Conservation (phyloP, 2,113 vertebrate species). For the Thamnaconus septentrionalis region DNA sequence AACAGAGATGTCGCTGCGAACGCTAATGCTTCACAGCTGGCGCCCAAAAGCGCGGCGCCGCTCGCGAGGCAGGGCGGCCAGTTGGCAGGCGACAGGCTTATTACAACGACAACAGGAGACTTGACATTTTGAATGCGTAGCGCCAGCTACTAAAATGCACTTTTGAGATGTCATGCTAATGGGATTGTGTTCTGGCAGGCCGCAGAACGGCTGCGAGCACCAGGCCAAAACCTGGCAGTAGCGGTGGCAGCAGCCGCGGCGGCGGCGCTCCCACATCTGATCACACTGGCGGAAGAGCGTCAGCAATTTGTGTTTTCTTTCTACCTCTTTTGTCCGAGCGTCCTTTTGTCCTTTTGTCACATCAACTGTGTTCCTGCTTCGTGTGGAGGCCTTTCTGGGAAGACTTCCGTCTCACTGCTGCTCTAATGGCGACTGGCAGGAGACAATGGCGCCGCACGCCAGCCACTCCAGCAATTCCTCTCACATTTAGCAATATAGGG, state of each 20-base stretch:
- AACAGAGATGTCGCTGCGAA: conserved; percentile 47
- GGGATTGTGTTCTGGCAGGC: conserved; percentile 59
- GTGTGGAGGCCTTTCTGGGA: conserved; percentile 7
- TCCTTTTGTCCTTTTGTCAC: background rate
- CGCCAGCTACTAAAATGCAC: conserved; percentile 59
- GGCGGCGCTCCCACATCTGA: conserved; percentile 22
- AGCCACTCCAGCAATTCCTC: too few relatives aligned
- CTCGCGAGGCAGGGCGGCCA: conserved; percentile 40
- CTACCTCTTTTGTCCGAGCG: conserved; percentile 27
- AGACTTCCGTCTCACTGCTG: conserved; percentile 13
- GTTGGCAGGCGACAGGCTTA: conserved; percentile 57
- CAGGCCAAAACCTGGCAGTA: conserved; percentile 38
- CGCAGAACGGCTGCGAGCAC: conserved; percentile 32
- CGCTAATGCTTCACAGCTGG: conserved; percentile 62
- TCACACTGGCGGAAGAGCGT: conserved; percentile 36
- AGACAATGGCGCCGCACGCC: conserved; percentile 12
- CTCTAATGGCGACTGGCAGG: conserved; percentile 12
- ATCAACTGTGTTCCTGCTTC: conserved; percentile 20
- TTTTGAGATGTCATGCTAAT: conserved; percentile 58
- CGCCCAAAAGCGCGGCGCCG: conserved; percentile 26
- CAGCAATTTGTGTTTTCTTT: conserved; percentile 14
- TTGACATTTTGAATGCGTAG: conserved; percentile 61
- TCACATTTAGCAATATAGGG: too few relatives aligned
- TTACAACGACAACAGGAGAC: conserved; percentile 67
- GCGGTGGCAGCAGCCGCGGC: background rate